These are phyloP conservation scores for Chaetops frenatus DNA, from an alignment of 2,113 vertebrate species.

Conservation along the genomic window DNA sequence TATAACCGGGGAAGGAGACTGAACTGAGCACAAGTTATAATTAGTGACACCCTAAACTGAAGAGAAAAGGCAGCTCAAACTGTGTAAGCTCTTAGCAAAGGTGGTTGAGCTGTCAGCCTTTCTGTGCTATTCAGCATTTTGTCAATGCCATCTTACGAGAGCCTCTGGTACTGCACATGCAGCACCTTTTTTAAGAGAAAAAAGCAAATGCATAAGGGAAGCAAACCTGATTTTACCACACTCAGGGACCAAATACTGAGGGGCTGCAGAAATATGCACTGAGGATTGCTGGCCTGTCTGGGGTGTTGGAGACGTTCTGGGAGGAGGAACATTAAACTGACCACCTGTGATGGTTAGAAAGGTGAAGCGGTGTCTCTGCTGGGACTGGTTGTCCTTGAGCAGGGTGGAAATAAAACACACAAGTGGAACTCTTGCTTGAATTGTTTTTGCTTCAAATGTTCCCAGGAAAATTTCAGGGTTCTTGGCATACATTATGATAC, in stretches of 20 bases:
- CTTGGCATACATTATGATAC: not conserved
- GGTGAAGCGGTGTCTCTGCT: not conserved
- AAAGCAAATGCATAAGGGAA: not conserved
- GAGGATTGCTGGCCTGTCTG: not conserved
- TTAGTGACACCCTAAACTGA: not conserved
- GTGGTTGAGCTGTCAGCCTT: not conserved
- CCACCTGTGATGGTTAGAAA: not conserved
- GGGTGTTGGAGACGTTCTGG: not conserved
- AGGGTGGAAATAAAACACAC: not conserved
- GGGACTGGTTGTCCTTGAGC: not conserved
- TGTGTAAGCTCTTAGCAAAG: not conserved
- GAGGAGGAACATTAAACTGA: not conserved
- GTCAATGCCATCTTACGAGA: slow-evolving; percentile 22
- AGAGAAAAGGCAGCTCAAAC: not conserved
- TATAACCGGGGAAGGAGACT: not conserved
- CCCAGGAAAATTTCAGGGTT: not conserved
- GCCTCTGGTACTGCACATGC: not conserved
- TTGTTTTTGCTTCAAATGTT: not conserved
- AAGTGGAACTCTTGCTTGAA: not conserved
- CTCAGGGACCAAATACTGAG: not conserved
- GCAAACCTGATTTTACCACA: not conserved
- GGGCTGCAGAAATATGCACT: not conserved
- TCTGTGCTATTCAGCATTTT: not conserved
- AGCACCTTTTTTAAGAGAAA: not conserved
- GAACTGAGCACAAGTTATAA: not conserved